Evolutionary conservation across 35 echinoderm and acorn worm genomes (phyloP), one percentile per base, ranked within the genome.

Genomic region (Stichopus chloronotus): DNA sequence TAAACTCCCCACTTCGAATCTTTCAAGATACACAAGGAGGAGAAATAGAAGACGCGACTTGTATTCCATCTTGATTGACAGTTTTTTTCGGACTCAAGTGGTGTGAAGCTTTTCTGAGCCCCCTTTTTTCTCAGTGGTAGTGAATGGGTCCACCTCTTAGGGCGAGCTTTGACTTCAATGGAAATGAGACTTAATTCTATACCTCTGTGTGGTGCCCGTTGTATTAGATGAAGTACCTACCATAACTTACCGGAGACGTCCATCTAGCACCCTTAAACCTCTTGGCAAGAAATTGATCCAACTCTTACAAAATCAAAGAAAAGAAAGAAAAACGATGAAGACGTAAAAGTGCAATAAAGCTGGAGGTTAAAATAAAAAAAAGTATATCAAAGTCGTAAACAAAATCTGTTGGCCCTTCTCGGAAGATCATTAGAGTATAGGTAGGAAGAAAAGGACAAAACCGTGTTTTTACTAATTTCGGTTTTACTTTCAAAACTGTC

Each of bases 1-100:
- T 83, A 83, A 83, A 83, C 80, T 83, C 80, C 19, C 80, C 80
- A 83, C 80, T 83, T 83, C 19, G 61, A 65, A 65, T 65, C 61
- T 65, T 14, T 65, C 61, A 65, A 19, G 11, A 65, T 11, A 65
- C 61, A 9, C 11, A 65, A 52, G 53, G 30, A 83, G 76, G 76
- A 78, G 76, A 43, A 78, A 78, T 43, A 65, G 80, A 83, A 55
- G 80, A 56, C 52, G 80, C 80, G 19, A 83, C 80, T 83, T 83
- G 25, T 56, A 83, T 8, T 14, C 19, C 11, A 56, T 17, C 55
- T 55, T 83, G 80, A 83, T 83, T 83, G 80, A 83, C 80, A 56
- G 52, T 52, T 55, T 14, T n/a, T 55, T 17, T 83, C n/a, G 9
- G 52, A 16, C 12, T 83, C 61, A 65, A 65, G 80, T 83, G 80